Percentiles rank a stretch among this genome's conserved stretches.
Conservation (phyloP, 2,113 vertebrate genomes). For the Rhea pennata region DNA sequence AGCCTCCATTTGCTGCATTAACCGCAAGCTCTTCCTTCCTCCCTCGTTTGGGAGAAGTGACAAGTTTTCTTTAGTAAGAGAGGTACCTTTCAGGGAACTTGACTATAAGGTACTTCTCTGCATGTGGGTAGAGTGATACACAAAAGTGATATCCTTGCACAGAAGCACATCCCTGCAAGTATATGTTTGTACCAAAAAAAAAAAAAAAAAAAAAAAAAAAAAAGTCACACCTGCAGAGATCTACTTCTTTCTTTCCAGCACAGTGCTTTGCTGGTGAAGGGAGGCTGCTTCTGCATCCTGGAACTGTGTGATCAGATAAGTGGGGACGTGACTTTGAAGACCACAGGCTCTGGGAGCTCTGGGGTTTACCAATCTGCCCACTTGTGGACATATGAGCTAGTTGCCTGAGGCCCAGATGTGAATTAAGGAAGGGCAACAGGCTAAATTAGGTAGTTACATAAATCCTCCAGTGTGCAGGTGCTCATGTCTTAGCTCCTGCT, state of each 20-base stretch:
- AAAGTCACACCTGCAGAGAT: background rate
- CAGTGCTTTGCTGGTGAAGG: background rate
- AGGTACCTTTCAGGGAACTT: background rate
- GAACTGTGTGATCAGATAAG: background rate
- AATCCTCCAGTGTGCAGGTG: background rate
- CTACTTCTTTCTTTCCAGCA: background rate
- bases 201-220: background rate
- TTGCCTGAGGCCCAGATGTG: background rate
- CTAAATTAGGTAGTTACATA: background rate
- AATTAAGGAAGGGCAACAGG: background rate
- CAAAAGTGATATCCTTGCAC: background rate
- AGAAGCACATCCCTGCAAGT: background rate
- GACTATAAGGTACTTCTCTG: background rate
- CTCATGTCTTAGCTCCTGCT: background rate
- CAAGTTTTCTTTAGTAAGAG: constrained; percentile 12
- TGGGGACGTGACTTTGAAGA: background rate
- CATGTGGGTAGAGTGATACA: background rate
- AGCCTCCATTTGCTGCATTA: constrained; percentile 57
- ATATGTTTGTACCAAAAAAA: background rate
- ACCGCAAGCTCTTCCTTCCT: constrained; percentile 62
- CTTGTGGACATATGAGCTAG: background rate
- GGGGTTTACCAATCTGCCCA: background rate
- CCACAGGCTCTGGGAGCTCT: background rate
- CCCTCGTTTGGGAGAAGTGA: constrained; percentile 41
- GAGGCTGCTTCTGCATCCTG: background rate